Evolutionary conservation across 2,797 vertebrate species (phyloP).

Genomic region (Acanthiza pusilla): DNA sequence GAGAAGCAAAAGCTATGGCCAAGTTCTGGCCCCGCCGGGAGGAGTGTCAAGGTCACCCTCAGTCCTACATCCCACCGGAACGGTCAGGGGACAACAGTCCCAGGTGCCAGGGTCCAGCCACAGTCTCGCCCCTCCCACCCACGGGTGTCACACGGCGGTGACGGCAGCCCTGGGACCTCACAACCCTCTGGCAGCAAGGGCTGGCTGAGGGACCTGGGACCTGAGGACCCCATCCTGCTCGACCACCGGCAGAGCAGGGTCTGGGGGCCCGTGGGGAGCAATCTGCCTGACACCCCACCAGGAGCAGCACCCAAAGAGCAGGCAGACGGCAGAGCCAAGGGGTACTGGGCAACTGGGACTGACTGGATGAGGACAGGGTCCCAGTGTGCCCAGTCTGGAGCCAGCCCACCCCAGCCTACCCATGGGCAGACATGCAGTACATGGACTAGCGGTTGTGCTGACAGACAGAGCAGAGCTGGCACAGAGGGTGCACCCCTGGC

Average conservation of each 20-base stretch:
- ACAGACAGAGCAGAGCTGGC: neutral
- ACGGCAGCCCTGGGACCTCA: fast-evolving
- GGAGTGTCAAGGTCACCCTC: constrained; percentile 74
- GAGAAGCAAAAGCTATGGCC: neutral
- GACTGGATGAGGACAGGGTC: neutral
- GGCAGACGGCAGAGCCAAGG: neutral
- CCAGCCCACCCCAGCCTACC: neutral
- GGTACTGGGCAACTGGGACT: neutral
- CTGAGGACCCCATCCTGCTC: fast-evolving
- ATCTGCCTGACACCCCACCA: fast-evolving
- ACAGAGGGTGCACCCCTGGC: neutral
- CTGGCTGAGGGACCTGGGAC: neutral
- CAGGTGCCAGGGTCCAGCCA: neutral
- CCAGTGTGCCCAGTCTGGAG: neutral
- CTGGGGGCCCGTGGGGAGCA: neutral
- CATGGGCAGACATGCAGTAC: fast-evolving
- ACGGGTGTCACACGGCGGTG: fast-evolving
- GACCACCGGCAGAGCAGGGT: fast-evolving
- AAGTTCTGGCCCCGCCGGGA: neutral
- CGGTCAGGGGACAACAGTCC: fast-evolving
- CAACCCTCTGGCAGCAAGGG: neutral
- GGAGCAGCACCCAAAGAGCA: neutral
- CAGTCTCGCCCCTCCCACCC: neutral
- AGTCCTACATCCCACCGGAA: neutral
- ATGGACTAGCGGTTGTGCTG: fast-evolving